Evolutionary conservation across 2,113 vertebrate genomes (phyloP).

Genomic region (Tiliqua scincoides): DNA sequence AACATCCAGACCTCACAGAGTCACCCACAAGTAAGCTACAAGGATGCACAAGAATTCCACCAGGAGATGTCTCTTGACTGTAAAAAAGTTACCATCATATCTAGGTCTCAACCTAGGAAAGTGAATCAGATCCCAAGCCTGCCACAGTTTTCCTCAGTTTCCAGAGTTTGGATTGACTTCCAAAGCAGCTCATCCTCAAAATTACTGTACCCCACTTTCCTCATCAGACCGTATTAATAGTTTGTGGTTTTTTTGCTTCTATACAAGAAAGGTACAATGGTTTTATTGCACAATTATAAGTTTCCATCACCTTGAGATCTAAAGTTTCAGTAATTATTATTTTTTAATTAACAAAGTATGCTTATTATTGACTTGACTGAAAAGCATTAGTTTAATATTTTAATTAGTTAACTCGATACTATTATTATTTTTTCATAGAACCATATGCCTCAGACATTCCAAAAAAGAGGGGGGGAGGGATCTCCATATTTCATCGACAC

Average conservation of each 20-base stretch:
- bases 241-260: background rate
- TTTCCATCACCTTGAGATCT: background rate
- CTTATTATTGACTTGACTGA: constrained; percentile 9
- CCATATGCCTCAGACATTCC: constrained; percentile 52
- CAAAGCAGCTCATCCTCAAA: background rate
- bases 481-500: constrained; percentile 38
- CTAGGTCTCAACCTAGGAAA: background rate
- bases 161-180: background rate
- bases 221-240: background rate
- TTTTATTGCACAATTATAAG: background rate
- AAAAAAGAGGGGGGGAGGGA: constrained; percentile 48
- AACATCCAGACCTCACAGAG: background rate
- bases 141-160: background rate
- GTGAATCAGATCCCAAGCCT: background rate
- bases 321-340: background rate
- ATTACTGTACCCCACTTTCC: background rate
- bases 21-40: background rate
- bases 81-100: background rate
- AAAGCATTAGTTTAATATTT: background rate
- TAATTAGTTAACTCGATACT: constrained; percentile 22
- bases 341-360: constrained; percentile 2
- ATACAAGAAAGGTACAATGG: background rate
- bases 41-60: background rate
- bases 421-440: constrained; percentile 55
- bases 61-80: too few species aligned